Evolutionary conservation across 2,797 vertebrate genomes (phyloP), one percentile per base, ranked within the genome.

Genomic region (Catharus ustulatus): DNA sequence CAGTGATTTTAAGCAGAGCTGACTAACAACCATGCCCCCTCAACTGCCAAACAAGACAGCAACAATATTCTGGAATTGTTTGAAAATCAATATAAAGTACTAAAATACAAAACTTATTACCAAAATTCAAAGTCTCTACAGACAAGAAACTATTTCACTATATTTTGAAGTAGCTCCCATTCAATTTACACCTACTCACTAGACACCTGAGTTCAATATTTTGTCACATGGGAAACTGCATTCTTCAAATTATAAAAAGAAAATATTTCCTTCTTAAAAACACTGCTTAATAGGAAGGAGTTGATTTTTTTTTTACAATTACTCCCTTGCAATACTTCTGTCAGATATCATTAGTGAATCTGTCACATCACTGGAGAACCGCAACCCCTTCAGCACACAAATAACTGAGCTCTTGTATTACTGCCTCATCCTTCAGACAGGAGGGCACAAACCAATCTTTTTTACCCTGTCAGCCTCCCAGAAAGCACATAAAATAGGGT

Each of bases 391-490:
- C 95, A 98, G 96, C 96, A 95, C 93, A 97, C 92, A 86, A 96
- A 97, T 96, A 98, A 96, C 97, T 64, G 89, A 97, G 97, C 97
- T 97, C 95, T 91, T 96, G 90, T 94, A 94, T 95, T 93, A 96
- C 93, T 95, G 92, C 93, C 97, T 97, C 97, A 97, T 96, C 94
- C 88, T 97, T 97, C 93, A 96, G 94, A 98, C 96, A 98, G 96
- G 91, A 95, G 86, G 93, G 93, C 95, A 99, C 98, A 98, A 98
- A 98, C 95, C 94, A 90, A 92, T 96, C 95, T 97, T 98, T 98
- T 98, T 98, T 98, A 96, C 93, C 78, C 97, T 96, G 97, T 98
- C 98, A 98, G 98, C 93, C 95, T 96, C 95, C 94, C 97, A 98
- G 97, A 97, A 92, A 97, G 97, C 86, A 95, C 93, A 97, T 92